Base-by-base conservation (phyloP, 2,113 vertebrate species). In the Phodopus roborovskii region DNA sequence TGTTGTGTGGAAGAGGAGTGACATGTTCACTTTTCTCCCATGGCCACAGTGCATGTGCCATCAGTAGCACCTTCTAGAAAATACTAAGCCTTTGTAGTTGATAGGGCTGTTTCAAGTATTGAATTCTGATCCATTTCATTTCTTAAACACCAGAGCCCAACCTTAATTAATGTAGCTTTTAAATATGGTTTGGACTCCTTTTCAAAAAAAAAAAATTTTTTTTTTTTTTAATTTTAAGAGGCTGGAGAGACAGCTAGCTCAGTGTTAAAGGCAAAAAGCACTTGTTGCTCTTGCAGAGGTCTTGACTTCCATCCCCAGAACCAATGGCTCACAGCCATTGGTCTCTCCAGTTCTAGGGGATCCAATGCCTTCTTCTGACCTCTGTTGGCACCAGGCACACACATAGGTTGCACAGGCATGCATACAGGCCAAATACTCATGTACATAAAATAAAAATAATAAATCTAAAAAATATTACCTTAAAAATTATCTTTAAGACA, bases 121-220 rank as follows among this genome's bases (percentile, higher is more conserved):
- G 77, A 82, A 0, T 91, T 95, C 45, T 26, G 58, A 42, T 88
- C 70, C 71, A 82, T 82, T 95, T 26, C 92, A 56, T 88, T 86
- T 79, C 83, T 92, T 91, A 77, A 13, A 50, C 53, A 5, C 9
- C 58, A 88, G 84, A 79, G 62, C 15, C 10, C 12, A 91, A 48
- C 10, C 48, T 93, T 92, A 87, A 88, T 93, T 93, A 94, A 60
- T 83, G 4, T 15, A 92, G 33, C 13, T 91, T 96, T 94, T 77
- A 74, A 75, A 64, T 74, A 20, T 68, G 8, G 56, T 78, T 66
- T 97, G 62, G 48, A 48, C 60, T 86, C n/a, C 92, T 50, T 74
- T 90, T 64, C 4, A 71, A 89, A 84, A 64, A 88, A 15, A 81
- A 50, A 10, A 53, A 7, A 10, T n/a, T n/a, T n/a, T n/a, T n/a